Conservation (phyloP, 2,888 invertebrate genomes). For the Ectemnius lituratus region DNA sequence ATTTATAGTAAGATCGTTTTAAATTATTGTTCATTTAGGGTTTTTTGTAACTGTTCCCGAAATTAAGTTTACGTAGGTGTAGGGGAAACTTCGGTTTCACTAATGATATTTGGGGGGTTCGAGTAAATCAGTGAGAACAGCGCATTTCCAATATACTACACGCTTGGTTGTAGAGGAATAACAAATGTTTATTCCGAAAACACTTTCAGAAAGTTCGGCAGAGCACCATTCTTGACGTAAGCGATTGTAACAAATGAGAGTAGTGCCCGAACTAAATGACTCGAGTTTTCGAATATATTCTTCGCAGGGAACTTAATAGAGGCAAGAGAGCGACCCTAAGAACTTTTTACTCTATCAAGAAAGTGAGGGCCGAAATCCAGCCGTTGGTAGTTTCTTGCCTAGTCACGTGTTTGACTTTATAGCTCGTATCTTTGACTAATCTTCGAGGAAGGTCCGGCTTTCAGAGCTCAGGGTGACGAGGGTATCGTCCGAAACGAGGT, state of each 20-base stretch:
- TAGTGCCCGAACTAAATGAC: constrained; percentile 9
- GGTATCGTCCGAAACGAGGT: background rate
- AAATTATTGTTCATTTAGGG: too few species aligned
- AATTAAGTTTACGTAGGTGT: too few species aligned
- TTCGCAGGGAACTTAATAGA: background rate
- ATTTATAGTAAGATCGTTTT: too few species aligned
- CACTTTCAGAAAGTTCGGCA: constrained; percentile 24
- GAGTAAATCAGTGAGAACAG: background rate
- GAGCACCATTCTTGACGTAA: constrained; percentile 3
- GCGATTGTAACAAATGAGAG: constrained; percentile 24
- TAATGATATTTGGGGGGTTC: background rate
- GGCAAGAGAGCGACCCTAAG: background rate
- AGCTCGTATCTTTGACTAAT: constrained; percentile 54
- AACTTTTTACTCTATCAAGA: constrained; percentile 6
- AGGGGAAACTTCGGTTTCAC: too few species aligned
- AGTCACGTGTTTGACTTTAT: constrained; percentile 51
- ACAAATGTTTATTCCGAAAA: constrained; percentile 28
- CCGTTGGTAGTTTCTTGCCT: constrained; percentile 23
- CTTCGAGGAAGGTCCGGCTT: constrained; percentile 34
- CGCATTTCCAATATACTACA: background rate
- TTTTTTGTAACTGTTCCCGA: too few species aligned
- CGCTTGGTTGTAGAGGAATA: background rate
- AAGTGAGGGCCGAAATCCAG: constrained; percentile 1
- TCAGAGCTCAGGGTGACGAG: constrained; percentile 17
- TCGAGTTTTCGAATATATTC: constrained; percentile 13